phyloP scores from a whole-genome alignment of 2,113 vertebrate species.

The Albula glossodonta region DNA sequence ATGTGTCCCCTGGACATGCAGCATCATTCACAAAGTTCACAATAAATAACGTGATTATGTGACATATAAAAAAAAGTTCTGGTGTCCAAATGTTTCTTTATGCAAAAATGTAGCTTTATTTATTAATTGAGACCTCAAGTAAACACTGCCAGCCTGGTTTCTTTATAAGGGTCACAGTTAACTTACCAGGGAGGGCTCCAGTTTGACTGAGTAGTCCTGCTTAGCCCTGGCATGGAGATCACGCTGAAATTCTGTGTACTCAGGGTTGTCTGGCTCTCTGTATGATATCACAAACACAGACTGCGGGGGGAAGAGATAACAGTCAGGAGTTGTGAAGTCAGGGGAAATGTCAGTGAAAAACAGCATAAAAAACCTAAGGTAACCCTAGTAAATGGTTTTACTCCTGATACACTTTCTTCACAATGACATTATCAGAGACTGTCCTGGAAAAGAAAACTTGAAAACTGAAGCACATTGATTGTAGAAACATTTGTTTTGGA shows the following conservation, averaged over 20 bases:
- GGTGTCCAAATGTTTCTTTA: too few species aligned
- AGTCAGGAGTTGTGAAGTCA: slow-evolving; percentile 22
- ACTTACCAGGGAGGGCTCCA: slow-evolving; percentile 88
- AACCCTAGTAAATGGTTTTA: background rate
- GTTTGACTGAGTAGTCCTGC: slow-evolving; percentile 81
- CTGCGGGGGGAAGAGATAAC: slow-evolving; percentile 60
- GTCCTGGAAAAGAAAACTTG: background rate
- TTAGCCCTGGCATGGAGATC: slow-evolving; percentile 82
- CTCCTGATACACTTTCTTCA: background rate
- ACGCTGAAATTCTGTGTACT: slow-evolving; percentile 84
- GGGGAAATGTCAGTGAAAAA: slow-evolving; percentile 1
- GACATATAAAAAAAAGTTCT: too few species aligned
- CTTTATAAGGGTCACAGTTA: background rate
- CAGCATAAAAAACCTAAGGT: background rate
- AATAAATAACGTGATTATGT: too few species aligned
- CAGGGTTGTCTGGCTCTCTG: slow-evolving; percentile 85
- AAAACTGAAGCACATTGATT: background rate
- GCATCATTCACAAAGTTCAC: too few species aligned
- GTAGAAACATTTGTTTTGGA: background rate
- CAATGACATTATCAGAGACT: background rate
- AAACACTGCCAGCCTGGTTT: too few species aligned
- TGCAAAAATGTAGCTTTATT: too few species aligned
- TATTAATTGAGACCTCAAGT: too few species aligned
- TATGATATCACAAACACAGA: slow-evolving; percentile 92
- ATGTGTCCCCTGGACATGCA: too few species aligned